These are phyloP conservation scores for Nibea coibor DNA, from an alignment of 2,113 vertebrate species.

Conservation along the genomic window DNA sequence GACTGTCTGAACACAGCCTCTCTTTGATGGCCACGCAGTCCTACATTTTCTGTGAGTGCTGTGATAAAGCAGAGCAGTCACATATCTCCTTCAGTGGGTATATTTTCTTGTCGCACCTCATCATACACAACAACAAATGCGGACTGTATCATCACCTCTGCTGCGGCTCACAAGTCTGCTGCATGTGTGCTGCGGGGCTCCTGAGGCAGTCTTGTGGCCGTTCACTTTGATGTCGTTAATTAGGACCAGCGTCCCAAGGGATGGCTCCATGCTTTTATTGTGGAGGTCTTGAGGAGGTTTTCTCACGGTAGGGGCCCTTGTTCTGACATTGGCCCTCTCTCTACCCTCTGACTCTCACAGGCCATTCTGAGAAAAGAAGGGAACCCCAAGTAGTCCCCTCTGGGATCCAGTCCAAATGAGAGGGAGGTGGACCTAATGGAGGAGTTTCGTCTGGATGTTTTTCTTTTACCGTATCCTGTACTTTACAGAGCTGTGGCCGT, in stretches of 20 bases:
- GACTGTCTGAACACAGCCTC: slow-evolving; percentile 20
- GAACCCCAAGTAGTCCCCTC: slow-evolving; percentile 57
- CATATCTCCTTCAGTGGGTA: background rate
- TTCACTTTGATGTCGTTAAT: slow-evolving; percentile 77
- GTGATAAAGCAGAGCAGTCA: slow-evolving; percentile 26
- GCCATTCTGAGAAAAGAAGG: slow-evolving; percentile 64
- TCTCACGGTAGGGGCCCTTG: slow-evolving; percentile 77
- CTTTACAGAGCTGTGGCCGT: slow-evolving; percentile 20
- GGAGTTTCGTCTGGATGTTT: slow-evolving; percentile 42
- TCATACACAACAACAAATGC: slow-evolving; percentile 18
- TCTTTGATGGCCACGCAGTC: slow-evolving; percentile 18
- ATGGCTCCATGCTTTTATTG: slow-evolving; percentile 68
- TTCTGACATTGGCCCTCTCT: slow-evolving; percentile 66
- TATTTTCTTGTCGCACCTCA: slow-evolving; percentile 14
- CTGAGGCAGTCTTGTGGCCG: slow-evolving; percentile 43
- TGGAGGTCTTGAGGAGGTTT: slow-evolving; percentile 58
- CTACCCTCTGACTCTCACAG: slow-evolving; percentile 66
- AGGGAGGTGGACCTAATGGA: slow-evolving; percentile 53
- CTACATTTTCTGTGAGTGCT: slow-evolving; percentile 2
- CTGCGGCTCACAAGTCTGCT: slow-evolving; percentile 12
- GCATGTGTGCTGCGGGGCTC: slow-evolving; percentile 30
- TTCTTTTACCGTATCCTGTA: background rate
- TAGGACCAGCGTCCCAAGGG: slow-evolving; percentile 53
- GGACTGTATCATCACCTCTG: slow-evolving; percentile 35
- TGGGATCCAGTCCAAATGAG: slow-evolving; percentile 72